Conservation (phyloP, 2,888 invertebrate species). For the Deilephila porcellus region DNA sequence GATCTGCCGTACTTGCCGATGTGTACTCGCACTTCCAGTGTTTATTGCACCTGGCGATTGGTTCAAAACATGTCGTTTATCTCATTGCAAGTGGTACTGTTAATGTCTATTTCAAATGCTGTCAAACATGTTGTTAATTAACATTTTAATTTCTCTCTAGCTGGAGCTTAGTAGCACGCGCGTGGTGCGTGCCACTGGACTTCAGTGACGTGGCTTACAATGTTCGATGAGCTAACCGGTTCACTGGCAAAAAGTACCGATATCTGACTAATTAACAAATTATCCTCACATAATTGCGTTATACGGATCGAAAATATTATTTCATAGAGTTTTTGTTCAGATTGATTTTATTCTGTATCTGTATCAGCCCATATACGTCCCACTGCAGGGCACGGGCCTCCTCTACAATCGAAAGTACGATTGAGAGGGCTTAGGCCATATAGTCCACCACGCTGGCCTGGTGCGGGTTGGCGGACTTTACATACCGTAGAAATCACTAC, state of each 20-base stretch:
- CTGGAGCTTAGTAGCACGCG: background rate
- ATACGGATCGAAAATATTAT: too few relatives aligned
- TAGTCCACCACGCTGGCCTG: too few relatives aligned
- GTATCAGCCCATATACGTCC: too few relatives aligned
- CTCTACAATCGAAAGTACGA: too few relatives aligned
- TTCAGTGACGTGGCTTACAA: background rate
- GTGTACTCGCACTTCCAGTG: constrained; percentile 16
- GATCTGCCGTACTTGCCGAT: constrained; percentile 35
- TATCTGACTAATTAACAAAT: background rate
- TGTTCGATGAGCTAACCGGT: background rate
- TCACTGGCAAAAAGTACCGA: background rate
- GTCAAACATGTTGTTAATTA: constrained; percentile 24
- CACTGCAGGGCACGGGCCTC: too few relatives aligned
- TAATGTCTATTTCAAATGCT: constrained; percentile 23
- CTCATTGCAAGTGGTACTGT: constrained; percentile 25
- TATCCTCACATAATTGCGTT: background rate
- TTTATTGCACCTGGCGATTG: constrained; percentile 19
- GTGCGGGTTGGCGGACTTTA: too few relatives aligned
- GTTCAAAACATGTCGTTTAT: constrained; percentile 25
- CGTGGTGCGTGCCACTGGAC: background rate
- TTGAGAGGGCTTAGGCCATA: too few relatives aligned
- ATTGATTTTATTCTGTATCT: too few relatives aligned
- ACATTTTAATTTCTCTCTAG: constrained; percentile 17
- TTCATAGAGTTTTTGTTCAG: too few relatives aligned
- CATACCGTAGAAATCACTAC: too few relatives aligned